Percentiles rank a stretch among this genome's conserved stretches.
Conservation (phyloP, 2,888 invertebrate species). For the Ephialtes manifestator region DNA sequence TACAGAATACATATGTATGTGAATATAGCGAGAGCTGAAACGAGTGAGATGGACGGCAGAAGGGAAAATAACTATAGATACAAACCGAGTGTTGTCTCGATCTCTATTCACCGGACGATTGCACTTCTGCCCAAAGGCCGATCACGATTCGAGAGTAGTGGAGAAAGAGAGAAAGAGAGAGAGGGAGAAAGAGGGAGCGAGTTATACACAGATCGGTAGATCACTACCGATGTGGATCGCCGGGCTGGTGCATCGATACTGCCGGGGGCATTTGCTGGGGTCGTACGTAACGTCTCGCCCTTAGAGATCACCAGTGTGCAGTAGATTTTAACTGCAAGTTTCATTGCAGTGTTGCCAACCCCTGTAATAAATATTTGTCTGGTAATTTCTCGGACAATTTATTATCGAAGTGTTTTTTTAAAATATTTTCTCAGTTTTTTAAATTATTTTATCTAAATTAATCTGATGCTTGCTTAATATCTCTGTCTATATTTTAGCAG, state of each 20-base stretch:
- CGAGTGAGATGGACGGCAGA: conserved; percentile 17
- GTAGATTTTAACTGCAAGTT: not conserved
- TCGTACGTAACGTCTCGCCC: conserved; percentile 60
- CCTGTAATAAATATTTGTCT: no score
- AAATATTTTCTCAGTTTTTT: no score
- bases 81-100: conserved; percentile 48
- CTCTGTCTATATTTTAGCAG: no score
- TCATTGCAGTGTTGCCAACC: no score
- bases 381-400: no score
- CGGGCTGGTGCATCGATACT: conserved; percentile 56
- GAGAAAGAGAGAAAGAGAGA: conserved; percentile 6
- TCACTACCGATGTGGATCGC: conserved; percentile 83
- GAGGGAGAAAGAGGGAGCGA: conserved; percentile 64
- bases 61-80: not conserved
- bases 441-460: no score
- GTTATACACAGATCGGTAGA: conserved; percentile 80
- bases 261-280: conserved; percentile 33
- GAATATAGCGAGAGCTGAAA: conserved; percentile 18
- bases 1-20: conserved; percentile 56
- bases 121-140: conserved; percentile 81
- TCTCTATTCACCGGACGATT: conserved; percentile 75
- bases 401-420: no score
- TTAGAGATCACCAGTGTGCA: conserved; percentile 17
- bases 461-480: no score
- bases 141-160: conserved; percentile 79